Evolutionary conservation across 2,113 vertebrate genomes (phyloP), one percentile per base, ranked within the genome.

Genomic region (Leucopsar rothschildi): DNA sequence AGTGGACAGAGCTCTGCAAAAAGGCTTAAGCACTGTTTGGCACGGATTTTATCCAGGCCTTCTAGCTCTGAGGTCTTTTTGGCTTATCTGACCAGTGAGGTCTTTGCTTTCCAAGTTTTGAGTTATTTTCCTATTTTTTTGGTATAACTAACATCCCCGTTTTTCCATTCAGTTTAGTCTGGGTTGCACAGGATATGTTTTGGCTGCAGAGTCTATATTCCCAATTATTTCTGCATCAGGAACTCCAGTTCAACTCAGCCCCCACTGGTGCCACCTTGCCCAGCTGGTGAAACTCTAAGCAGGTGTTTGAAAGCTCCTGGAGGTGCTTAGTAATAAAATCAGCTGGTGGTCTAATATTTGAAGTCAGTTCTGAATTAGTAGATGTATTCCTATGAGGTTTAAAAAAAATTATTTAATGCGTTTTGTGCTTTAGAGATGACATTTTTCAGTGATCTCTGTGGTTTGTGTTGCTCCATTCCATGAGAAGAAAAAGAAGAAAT

Each of bases 91-190:
- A 37, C 42, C 21, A 23, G 18, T 9, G 16, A 71, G 37, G 31
- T 52, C n/a, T 77, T 89, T 65, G 25, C n/a, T 93, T 89, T 77
- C 50, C 24, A 65, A 35, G 19, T 70, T 69, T 29, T 3, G 5
- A 69, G 10, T 85, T 85, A 6, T 64, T 73, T 61, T 70, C n/a
- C 45, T 52, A 50, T 2, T 66, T 49, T 77, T 78, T 79, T 63
- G 2, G 4, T 9, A 37, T 23, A n/a, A 80, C 6, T 57, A 37
- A 11, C 55, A 6, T 7, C 1, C 2, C 1, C 9, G 20, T 29
- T 17, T 29, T 52, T 49, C 1, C 15, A 15, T 82, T 73, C 50
- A 31, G 5, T 66, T 76, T 73, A n/a, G 5, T 42, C 29, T 49
- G 73, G 28, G 42, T 86, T 86, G 40, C 31, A 52, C n/a, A 61